Base-by-base conservation (phyloP, 2,797 vertebrate species). In the Sternarchorhynchus goeldii region DNA sequence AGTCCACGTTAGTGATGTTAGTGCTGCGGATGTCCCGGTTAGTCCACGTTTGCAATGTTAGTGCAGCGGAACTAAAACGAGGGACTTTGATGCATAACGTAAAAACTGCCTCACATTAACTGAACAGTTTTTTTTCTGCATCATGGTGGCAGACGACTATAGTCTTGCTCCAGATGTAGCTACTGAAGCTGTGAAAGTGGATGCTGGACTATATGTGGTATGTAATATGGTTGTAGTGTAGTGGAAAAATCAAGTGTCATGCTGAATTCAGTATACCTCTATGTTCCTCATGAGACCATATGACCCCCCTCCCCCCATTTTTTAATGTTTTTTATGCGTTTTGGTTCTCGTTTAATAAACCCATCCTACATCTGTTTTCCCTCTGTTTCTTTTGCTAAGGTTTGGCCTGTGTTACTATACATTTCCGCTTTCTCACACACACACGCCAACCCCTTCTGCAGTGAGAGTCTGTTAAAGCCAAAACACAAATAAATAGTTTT, bases 311-410 rank as follows among this genome's bases (percentile, higher is more conserved):
- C 17, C 20, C 21, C 45, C 21, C 57, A 57, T 16, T 77, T 73
- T 55, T 57, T 68, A 56, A 56, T 36, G 4, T 50, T 58, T 58
- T 29, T 64, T 72, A 50, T 80, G 70, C 65, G 73, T 82, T 89
- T 86, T 90, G 87, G 83, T 86, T 87, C 85, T 85, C 72, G 77
- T 88, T 86, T 82, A 83, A 81, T 63, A 67, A 75, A 85, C 59
- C 53, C 59, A 50, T 80, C 75, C 63, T 76, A 76, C 81, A 78
- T 78, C 78, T 79, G 81, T 80, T 77, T 79, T 82, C 82, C 80
- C 79, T 84, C 79, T 66, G 75, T 82, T 66, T 64, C 70, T 79
- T 45, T 79, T 67, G 63, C 45, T 39, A 81, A 65, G 70, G 82
- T 78, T 87, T 81, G 63, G 79, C 76, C 59, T 25, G 18, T 53